Base-by-base conservation (phyloP, 2,888 invertebrate genomes). In the Leistus spinibarbis region DNA sequence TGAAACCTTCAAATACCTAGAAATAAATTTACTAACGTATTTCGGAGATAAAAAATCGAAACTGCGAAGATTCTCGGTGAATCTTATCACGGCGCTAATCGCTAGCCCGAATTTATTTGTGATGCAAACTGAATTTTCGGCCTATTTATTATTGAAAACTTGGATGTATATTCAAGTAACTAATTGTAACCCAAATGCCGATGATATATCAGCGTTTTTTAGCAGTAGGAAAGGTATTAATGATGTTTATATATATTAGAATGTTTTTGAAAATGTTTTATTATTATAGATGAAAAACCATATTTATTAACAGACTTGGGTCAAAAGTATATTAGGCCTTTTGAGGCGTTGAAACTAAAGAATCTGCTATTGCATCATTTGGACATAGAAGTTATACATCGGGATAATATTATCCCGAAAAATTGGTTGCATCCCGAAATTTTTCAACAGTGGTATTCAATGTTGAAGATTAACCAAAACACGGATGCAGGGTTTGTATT, bases 121-220 rank as follows among this genome's bases (percentile, higher is more conserved):
- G 1, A 90, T 93, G 86, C 93, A 93, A 84, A 93, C 93, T 0
- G 94, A 94, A 85, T 93, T 93, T 83, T 92, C 93, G 40, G 85
- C 93, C 56, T 94, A 94, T 79, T 89, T 90, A 65, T 85, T 93
- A 82, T 82, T 94, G 19, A 89, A 92, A 80, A 89, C 89, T 80
- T 94, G 93, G 93, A 86, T 91, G 80, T 92, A 88, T 79, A 80
- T 91, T 64, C 86, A 86, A 76, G 80, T 90, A 64, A 86, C 88
- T 83, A 86, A 60, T 86, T 1, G 79, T 82, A 0, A 87, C 86
- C 82, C 84, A 85, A 79, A 87, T 86, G 79, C 81, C 19, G 81
- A 81, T 62, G 83, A 81, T 57, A 83, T 86, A 9, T 84, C 84
- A 57, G 80, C 80, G 62, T 89, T 83, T 81, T 89, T 87, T 80